phyloP scores from a whole-genome alignment of 2,888 invertebrate genomes.

The Lymantria monacha region DNA sequence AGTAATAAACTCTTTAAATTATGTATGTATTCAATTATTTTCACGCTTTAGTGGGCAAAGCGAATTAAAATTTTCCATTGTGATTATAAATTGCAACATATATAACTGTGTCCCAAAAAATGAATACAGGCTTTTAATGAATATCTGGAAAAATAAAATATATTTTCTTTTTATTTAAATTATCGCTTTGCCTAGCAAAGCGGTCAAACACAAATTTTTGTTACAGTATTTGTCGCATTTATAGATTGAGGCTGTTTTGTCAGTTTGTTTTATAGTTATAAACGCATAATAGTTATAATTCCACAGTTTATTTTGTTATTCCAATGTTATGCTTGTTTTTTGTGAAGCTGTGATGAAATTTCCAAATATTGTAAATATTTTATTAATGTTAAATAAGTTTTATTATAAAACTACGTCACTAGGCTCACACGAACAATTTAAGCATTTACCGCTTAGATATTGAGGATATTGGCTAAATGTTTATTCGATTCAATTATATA shows the following conservation, averaged over 20 bases:
- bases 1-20: conserved; percentile 8
- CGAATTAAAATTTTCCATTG: background rate
- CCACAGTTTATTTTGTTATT: conserved; percentile 71
- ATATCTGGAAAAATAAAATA: background rate
- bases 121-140: background rate
- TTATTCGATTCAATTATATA: conserved; percentile 80
- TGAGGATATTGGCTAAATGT: conserved; percentile 77
- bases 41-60: conserved; percentile 12
- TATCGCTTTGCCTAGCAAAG: conserved; percentile 14
- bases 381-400: conserved; percentile 74
- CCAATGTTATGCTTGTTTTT: conserved; percentile 77
- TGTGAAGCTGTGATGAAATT: conserved; percentile 81
- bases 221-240: conserved; percentile 77
- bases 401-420: conserved; percentile 69
- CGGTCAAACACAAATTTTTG: conserved; percentile 22
- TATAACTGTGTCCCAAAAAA: background rate
- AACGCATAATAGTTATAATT: conserved; percentile 50
- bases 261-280: conserved; percentile 70
- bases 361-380: conserved; percentile 81
- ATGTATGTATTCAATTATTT: conserved; percentile 23
- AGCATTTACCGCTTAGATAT: conserved; percentile 73
- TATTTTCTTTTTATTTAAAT: background rate
- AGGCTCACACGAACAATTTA: conserved; percentile 73
- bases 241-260: conserved; percentile 63
- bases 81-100: conserved; percentile 5